These are phyloP conservation scores for Antechinus flavipes DNA, from an alignment of 2,113 vertebrate species.

Conservation along the genomic window DNA sequence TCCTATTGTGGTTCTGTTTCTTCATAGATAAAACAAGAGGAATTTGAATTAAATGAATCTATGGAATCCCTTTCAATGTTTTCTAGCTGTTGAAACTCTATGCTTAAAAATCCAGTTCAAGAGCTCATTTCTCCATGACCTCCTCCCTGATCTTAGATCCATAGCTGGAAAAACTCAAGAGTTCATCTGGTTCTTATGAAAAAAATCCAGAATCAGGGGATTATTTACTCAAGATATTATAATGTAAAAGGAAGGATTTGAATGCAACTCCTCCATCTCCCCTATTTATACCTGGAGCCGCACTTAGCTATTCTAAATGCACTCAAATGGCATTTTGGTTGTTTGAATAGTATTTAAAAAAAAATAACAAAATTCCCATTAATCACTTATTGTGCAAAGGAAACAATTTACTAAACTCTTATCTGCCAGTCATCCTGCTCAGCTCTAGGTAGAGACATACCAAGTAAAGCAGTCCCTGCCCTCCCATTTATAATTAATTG, in stretches of 20 bases:
- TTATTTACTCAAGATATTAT: not conserved
- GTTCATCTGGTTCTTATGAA: not conserved
- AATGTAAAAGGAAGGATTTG: not conserved
- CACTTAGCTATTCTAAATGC: not conserved
- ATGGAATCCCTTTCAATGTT: not conserved
- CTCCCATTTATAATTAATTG: not conserved
- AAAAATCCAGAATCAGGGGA: not conserved
- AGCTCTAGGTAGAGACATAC: accelerated
- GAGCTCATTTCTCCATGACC: too few relatives aligned
- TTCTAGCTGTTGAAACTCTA: not conserved
- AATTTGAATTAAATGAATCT: not conserved
- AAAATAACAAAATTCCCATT: not conserved
- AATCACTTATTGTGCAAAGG: not conserved
- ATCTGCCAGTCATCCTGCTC: not conserved
- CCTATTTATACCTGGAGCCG: not conserved
- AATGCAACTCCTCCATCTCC: not conserved
- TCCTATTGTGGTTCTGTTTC: too few relatives aligned
- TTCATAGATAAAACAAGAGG: not conserved
- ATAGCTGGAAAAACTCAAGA: not conserved
- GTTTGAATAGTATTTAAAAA: not conserved
- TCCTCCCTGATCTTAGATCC: not conserved
- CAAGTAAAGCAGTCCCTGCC: not conserved
- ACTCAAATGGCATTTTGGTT: not conserved
- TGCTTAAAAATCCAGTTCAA: not conserved
- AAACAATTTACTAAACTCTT: not conserved